Evolutionary conservation across 2,113 vertebrate species (phyloP), one percentile per base, ranked within the genome.

Genomic region (Cercocebus atys): DNA sequence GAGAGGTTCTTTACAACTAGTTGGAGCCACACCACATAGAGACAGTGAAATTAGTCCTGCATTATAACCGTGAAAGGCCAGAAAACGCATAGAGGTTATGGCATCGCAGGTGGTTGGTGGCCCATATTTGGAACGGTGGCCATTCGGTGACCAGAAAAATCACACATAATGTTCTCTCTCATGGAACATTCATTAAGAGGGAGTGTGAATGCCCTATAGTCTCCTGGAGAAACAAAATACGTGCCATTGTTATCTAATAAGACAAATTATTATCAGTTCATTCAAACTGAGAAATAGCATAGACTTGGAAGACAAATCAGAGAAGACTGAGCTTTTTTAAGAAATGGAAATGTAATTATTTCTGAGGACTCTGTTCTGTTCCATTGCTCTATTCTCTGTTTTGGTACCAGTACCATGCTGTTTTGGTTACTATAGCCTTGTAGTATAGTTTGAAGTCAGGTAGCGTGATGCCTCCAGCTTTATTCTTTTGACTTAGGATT

Each of bases 41-140:
- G 6, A 27, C n/a, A 64, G 6, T 38, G 13, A 68, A 88, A n/a
- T 72, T 40, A 68, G 12, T 25, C 1, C 38, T 40, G 0, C 3
- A 20, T 1, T 1, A 14, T 38, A 52, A 7, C 7, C 8, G 20
- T 20, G 5, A 38, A n/a, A 66, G 30, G 23, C 22, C 22, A 25
- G 12, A 8, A 11, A 52, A 73, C 10, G 8, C 12, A 22, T 16
- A 40, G n/a, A 38, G 3, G 5, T 2, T 2, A 1, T 12, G 32
- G 50, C 18, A 73, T 30, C n/a, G 52, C 11, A 5, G 52, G 16
- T 38, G 35, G 35, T 13, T 16, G 22, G 7, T 45, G 52, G 30
- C 30, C 43, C 23, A 2, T 8, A 8, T 3, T 4, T 6, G 30
- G n/a, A 14, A 10, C 2, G 5, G 7, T 11, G n/a, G 16, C 7